These are phyloP conservation scores for Macrocentrus cingulum DNA, from an alignment of 1,140 invertebrate species.

Conservation along the genomic window DNA sequence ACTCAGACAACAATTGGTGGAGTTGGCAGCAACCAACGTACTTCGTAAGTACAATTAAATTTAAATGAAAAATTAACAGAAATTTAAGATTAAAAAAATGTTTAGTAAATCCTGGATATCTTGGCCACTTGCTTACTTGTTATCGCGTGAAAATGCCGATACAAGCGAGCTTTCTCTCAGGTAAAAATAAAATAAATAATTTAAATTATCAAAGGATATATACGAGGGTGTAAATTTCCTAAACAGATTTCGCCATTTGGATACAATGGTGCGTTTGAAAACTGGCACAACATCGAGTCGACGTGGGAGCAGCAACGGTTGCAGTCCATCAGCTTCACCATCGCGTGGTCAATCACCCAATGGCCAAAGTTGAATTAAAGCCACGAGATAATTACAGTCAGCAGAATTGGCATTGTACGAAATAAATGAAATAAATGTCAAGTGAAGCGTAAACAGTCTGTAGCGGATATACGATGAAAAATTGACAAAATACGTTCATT, in stretches of 20 bases:
- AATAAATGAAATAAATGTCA: neutral
- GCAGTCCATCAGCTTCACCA: slow-evolving; percentile 64
- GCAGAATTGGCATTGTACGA: neutral
- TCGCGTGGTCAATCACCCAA: slow-evolving; percentile 51
- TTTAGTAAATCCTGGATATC: slow-evolving; percentile 79
- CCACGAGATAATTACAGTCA: too few relatives aligned
- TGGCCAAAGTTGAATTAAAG: slow-evolving; percentile 45
- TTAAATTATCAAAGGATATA: slow-evolving; percentile 7
- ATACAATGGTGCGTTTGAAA: slow-evolving; percentile 74
- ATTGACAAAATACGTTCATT: slow-evolving; percentile 31
- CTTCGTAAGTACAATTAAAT: slow-evolving; percentile 39
- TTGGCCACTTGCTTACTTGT: slow-evolving; percentile 84
- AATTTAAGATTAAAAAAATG: slow-evolving; percentile 27
- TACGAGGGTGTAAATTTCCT: slow-evolving; percentile 7
- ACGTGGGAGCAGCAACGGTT: slow-evolving; percentile 53
- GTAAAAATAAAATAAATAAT: slow-evolving; percentile 52
- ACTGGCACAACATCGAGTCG: slow-evolving; percentile 59
- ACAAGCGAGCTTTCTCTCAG: slow-evolving; percentile 77
- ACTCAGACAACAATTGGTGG: slow-evolving; percentile 51
- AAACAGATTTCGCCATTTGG: slow-evolving; percentile 78
- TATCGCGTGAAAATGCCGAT: slow-evolving; percentile 70
- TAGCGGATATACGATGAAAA: neutral
- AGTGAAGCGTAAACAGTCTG: slow-evolving; percentile 16
- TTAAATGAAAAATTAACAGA: too few relatives aligned
- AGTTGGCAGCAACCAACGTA: slow-evolving; percentile 36